Conservation (phyloP, 2,888 invertebrate genomes). For the Trachelus tabidus region DNA sequence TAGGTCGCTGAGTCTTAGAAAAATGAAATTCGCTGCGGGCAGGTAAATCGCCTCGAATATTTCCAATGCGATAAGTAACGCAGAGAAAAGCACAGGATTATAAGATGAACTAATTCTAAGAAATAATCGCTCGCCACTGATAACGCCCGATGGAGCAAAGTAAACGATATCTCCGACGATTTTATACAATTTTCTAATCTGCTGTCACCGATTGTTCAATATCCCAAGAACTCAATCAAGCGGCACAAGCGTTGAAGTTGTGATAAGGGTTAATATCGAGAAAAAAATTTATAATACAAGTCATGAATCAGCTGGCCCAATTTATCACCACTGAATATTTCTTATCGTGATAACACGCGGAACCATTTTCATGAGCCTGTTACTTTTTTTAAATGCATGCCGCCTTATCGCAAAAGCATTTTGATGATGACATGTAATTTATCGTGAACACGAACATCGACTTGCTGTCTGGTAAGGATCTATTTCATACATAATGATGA, state of each 20-base stretch:
- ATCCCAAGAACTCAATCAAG: neutral
- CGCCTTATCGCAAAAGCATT: no score
- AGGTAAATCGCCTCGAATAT: neutral
- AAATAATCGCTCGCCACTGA: neutral
- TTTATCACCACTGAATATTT: neutral
- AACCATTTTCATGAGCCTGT: neutral
- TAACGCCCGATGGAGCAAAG: neutral
- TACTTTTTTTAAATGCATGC: no score
- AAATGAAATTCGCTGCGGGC: no score
- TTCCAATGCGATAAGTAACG: neutral
- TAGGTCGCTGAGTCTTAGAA: no score
- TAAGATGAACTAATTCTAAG: neutral
- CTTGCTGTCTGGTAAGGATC: no score
- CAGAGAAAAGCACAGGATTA: neutral
- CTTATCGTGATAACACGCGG: neutral
- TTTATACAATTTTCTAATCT: neutral
- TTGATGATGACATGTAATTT: no score
- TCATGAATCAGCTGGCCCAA: neutral
- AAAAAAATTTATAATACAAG: neutral
- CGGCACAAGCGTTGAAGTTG: neutral
- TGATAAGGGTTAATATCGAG: neutral
- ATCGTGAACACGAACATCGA: no score
- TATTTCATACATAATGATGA: no score
- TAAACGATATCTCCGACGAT: neutral
- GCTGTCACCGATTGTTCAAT: neutral